Evolutionary conservation across 1,140 invertebrate species (phyloP).

Genomic region (Oncopodura yosiiana): DNA sequence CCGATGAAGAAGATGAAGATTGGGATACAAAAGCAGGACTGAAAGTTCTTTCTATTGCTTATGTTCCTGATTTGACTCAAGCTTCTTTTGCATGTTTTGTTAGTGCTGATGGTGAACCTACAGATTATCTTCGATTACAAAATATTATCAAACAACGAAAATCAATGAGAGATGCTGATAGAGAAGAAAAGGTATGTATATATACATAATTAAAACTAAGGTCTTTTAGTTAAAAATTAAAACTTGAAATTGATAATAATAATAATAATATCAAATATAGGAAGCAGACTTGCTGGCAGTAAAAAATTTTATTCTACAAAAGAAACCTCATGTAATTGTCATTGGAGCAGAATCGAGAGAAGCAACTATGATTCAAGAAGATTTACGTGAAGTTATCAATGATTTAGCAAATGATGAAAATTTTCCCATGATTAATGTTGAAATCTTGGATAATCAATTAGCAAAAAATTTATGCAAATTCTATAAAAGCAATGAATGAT

Average conservation of each 20-base stretch:
- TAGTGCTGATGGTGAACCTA: slow-evolving; percentile 70
- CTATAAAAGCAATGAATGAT: slow-evolving; percentile 64
- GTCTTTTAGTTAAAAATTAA: background rate
- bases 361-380: slow-evolving; percentile 72
- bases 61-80: slow-evolving; percentile 71
- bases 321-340: slow-evolving; percentile 88
- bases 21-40: slow-evolving; percentile 79
- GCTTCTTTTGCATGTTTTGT: slow-evolving; percentile 82
- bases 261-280: slow-evolving; percentile 40
- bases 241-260: slow-evolving; percentile 7
- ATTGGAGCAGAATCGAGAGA: slow-evolving; percentile 84
- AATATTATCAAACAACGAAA: slow-evolving; percentile 73
- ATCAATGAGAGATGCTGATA: slow-evolving; percentile 60
- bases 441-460: slow-evolving; percentile 86
- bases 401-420: slow-evolving; percentile 72
- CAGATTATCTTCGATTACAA: slow-evolving; percentile 76
- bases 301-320: slow-evolving; percentile 73
- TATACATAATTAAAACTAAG: slow-evolving; percentile 2
- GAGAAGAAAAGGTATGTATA: slow-evolving; percentile 51
- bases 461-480: slow-evolving; percentile 84
- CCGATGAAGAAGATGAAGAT: slow-evolving; percentile 80
- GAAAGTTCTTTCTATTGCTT: slow-evolving; percentile 77
- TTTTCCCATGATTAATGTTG: slow-evolving; percentile 76
- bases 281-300: slow-evolving; percentile 71
- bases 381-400: slow-evolving; percentile 66